A percentile compares a stretch with the other conserved stretches of the same genome.
Conservation (phyloP, 2,888 invertebrate species). For the Muschampia plurimacula region DNA sequence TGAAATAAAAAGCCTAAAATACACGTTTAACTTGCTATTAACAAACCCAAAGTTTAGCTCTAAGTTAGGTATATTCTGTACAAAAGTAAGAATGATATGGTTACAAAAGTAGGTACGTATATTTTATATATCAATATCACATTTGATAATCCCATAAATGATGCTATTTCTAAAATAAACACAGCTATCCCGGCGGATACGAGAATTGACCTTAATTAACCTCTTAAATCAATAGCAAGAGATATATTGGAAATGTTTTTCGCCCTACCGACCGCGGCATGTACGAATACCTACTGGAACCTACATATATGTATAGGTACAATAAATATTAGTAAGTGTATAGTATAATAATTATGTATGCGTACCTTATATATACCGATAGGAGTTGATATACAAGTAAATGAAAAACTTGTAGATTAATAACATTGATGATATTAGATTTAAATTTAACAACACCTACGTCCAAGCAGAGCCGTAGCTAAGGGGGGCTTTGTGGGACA, state of each 20-base stretch:
- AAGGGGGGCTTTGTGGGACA: too few relatives aligned
- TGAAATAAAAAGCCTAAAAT: too few relatives aligned
- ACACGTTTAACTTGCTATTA: too few relatives aligned
- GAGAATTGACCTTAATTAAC: conserved; percentile 30
- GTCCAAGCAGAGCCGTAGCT: too few relatives aligned
- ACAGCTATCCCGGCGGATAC: conserved; percentile 13
- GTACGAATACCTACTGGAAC: not conserved
- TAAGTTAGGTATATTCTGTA: not conserved
- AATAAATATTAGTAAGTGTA: not conserved
- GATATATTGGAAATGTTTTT: conserved; percentile 26
- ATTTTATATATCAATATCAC: not conserved
- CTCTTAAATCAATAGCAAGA: conserved; percentile 34
- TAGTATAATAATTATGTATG: not conserved
- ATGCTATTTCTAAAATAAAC: conserved; percentile 28
- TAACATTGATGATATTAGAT: too few relatives aligned
- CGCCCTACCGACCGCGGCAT: not conserved
- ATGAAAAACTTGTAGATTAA: too few relatives aligned
- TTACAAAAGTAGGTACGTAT: not conserved
- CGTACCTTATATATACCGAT: too few relatives aligned
- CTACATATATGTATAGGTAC: not conserved
- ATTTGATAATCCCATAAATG: conserved; percentile 4
- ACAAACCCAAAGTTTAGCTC: too few relatives aligned
- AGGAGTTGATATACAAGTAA: too few relatives aligned
- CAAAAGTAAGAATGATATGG: not conserved
- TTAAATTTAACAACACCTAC: too few relatives aligned